Conservation (phyloP, 2,797 vertebrate species). For the Rhinogobio ventralis region DNA sequence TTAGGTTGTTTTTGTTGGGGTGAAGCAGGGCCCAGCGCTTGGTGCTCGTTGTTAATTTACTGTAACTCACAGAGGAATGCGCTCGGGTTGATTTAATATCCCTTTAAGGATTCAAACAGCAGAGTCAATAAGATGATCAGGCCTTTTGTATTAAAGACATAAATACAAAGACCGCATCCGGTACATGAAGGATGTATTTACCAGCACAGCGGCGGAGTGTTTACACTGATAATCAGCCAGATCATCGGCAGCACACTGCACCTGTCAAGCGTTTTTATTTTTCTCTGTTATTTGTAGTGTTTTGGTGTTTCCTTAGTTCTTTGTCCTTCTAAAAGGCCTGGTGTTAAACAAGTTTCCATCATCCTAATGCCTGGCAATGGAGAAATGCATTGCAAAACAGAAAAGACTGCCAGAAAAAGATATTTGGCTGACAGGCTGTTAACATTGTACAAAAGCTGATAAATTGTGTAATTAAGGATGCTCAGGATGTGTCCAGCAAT, state of each 20-base stretch:
- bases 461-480: conserved; percentile 34
- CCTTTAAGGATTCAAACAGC: conserved; percentile 71
- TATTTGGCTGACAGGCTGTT: conserved; percentile 22
- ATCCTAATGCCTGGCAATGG: conserved; percentile 36
- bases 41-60: conserved; percentile 72
- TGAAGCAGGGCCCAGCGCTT: conserved; percentile 2
- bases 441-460: conserved; percentile 30
- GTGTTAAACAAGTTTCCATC: conserved; percentile 43
- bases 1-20: conserved; percentile 45
- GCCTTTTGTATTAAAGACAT: conserved; percentile 78
- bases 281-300: conserved; percentile 54
- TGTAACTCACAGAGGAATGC: conserved; percentile 75
- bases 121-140: conserved; percentile 76
- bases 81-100: conserved; percentile 74
- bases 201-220: conserved; percentile 62
- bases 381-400: conserved; percentile 34
- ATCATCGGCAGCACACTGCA: conserved; percentile 56
- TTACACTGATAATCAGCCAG: conserved; percentile 67
- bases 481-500: not conserved
- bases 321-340: conserved; percentile 19
- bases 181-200: conserved; percentile 67
- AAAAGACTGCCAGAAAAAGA: conserved; percentile 31
- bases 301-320: conserved; percentile 48
- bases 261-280: conserved; percentile 46
- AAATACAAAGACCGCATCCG: conserved; percentile 72